phyloP scores from a whole-genome alignment of 1,140 invertebrate species.

The Lepidurus couesii region DNA sequence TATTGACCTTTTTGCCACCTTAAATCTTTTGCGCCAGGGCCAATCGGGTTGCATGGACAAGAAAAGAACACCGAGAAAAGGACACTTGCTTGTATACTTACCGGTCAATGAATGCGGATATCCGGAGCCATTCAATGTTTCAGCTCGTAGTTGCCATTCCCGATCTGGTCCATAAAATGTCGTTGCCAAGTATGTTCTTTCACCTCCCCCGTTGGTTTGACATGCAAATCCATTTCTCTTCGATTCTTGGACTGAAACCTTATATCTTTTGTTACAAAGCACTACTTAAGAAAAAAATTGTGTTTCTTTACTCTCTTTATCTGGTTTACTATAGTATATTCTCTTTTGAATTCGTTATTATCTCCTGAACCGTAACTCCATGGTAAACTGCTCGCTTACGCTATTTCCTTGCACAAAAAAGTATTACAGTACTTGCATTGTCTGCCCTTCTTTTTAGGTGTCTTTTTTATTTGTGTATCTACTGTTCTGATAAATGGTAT shows the following conservation, averaged over 20 bases:
- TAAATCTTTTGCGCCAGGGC: not conserved
- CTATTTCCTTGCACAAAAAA: not conserved
- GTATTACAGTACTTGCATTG: not conserved
- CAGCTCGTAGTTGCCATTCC: not conserved
- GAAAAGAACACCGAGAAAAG: not conserved
- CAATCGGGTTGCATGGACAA: not conserved
- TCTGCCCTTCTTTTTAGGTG: not conserved
- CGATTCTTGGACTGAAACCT: not conserved
- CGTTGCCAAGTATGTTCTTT: not conserved
- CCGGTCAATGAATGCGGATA: conserved; percentile 5
- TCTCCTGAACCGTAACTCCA: not conserved
- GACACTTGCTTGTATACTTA: not conserved
- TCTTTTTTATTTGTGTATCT: no score
- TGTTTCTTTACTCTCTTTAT: not conserved
- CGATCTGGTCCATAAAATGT: not conserved
- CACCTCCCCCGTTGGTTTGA: not conserved
- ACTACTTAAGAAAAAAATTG: not conserved
- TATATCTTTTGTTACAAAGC: not conserved
- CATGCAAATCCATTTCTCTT: not conserved
- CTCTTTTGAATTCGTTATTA: not conserved
- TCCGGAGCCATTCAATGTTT: not conserved
- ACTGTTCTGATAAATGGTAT: no score
- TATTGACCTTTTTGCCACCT: not conserved
- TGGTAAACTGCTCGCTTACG: not conserved
- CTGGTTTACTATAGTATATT: no score